phyloP scores from a whole-genome alignment of 2,797 vertebrate species.

The Tympanoctomys barrerae region DNA sequence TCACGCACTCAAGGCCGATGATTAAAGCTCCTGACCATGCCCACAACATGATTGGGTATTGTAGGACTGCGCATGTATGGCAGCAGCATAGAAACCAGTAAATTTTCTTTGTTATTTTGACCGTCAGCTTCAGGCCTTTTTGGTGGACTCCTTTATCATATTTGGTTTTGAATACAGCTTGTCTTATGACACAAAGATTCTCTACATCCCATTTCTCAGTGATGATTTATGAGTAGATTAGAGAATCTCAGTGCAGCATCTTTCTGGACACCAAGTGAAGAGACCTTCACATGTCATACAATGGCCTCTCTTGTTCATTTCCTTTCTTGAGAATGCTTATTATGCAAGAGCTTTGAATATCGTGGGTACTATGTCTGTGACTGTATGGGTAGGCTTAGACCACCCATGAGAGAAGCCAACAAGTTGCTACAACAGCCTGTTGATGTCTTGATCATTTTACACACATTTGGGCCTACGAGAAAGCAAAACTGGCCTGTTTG shows the following conservation, averaged over 20 bases:
- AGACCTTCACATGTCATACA: not conserved
- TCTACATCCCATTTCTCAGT: not conserved
- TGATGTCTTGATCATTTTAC: not conserved
- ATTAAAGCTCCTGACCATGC: not conserved
- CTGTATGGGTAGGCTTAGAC: not conserved
- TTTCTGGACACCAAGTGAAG: not conserved
- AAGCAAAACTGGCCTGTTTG: conserved; percentile 23
- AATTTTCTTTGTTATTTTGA: conserved; percentile 35
- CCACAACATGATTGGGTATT: not conserved
- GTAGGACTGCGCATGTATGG: not conserved
- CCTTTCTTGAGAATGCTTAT: conserved; percentile 30
- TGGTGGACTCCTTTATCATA: not conserved
- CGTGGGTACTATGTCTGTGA: not conserved
- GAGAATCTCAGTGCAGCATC: not conserved
- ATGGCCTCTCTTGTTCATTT: not conserved
- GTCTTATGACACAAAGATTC: not conserved
- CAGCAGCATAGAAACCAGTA: not conserved
- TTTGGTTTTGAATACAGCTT: not conserved
- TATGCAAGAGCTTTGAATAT: not conserved
- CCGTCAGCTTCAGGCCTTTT: conserved; percentile 9
- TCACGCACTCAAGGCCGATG: not conserved
- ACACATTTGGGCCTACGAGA: not conserved
- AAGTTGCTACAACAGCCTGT: not conserved
- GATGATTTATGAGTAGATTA: conserved; percentile 20
- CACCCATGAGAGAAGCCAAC: not conserved